A percentile compares a stretch with the other conserved stretches of the same genome.
Conservation (phyloP, 2,797 vertebrate genomes). For the Amblyopsis hoosieri region DNA sequence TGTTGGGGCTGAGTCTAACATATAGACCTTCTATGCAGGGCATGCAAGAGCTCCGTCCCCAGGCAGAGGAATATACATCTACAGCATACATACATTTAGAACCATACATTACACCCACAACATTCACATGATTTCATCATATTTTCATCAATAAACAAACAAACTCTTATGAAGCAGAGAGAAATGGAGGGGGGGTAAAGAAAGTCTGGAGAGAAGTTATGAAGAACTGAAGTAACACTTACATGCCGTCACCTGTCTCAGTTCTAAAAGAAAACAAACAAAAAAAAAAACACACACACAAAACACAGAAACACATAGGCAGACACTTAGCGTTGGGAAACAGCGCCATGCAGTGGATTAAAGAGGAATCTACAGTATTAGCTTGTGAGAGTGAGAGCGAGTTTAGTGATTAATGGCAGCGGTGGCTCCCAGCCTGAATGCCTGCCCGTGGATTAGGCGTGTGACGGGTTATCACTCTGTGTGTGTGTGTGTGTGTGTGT, state of each 20-base stretch:
- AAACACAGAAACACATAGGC: constrained; percentile 81
- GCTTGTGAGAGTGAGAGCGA: constrained; percentile 31
- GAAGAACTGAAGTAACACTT: constrained; percentile 85
- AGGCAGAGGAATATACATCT: no score
- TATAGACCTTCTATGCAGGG: not conserved
- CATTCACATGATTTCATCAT: no score
- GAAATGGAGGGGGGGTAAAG: constrained; percentile 2
- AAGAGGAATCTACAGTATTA: constrained; percentile 58
- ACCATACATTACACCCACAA: no score
- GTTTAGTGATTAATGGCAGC: constrained; percentile 14
- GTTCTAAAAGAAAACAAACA: constrained; percentile 86
- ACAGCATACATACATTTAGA: no score
- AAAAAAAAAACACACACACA: constrained; percentile 82
- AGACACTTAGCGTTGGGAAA: constrained; percentile 85
- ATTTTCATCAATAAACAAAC: no score
- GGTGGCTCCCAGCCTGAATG: constrained; percentile 8
- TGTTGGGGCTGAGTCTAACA: no score
- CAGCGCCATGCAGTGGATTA: constrained; percentile 66
- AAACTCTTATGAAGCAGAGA: constrained; percentile 1
- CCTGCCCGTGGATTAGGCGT: constrained; percentile 23
- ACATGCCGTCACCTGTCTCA: constrained; percentile 90
- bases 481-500: no score
- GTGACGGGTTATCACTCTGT: no score
- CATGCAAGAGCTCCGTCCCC: not conserved
- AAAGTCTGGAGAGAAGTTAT: constrained; percentile 40